A percentile compares a stretch with the other conserved stretches of the same genome.
These are phyloP conservation scores for Heloderma charlesbogerti DNA, from an alignment of 2,113 vertebrate genomes.

Conservation along the genomic window DNA sequence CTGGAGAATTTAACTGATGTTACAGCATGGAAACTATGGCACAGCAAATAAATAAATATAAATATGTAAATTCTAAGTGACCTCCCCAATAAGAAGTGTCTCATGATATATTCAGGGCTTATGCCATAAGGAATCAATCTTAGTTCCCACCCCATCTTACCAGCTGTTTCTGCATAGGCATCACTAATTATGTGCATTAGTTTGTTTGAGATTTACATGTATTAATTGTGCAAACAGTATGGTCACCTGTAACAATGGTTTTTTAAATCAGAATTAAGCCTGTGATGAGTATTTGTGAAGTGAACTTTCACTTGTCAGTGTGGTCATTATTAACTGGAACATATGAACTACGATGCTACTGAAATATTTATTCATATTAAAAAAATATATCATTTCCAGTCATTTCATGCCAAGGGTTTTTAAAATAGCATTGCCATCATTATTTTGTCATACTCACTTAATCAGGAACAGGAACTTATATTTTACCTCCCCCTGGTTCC, in stretches of 20 bases:
- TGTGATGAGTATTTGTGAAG: constrained; percentile 20
- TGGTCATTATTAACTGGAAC: constrained; percentile 11
- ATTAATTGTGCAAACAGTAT: not conserved
- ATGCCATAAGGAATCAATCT: not conserved
- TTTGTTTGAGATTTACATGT: constrained; percentile 13
- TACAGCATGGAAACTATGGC: not conserved
- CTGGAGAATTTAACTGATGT: constrained; percentile 3
- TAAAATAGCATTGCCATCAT: not conserved
- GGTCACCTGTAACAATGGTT: not conserved
- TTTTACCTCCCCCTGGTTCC: not conserved
- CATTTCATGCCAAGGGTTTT: not conserved
- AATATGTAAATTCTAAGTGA: constrained; percentile 9
- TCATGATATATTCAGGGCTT: not conserved
- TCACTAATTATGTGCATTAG: constrained; percentile 35
- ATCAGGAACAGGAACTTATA: not conserved
- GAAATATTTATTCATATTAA: constrained; percentile 33
- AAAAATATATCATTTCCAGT: not conserved
- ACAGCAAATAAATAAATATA: too few relatives aligned
- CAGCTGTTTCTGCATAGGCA: constrained; percentile 22
- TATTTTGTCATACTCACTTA: constrained; percentile 6
- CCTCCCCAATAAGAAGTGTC: not conserved
- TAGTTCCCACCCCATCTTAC: constrained; percentile 10
- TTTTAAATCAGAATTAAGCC: not conserved
- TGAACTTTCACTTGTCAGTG: constrained; percentile 12
- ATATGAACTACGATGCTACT: constrained; percentile 18